Percentiles rank a stretch among this genome's conserved stretches.
Conservation (phyloP, 2,888 invertebrate species). For the Drosophila mulleri region DNA sequence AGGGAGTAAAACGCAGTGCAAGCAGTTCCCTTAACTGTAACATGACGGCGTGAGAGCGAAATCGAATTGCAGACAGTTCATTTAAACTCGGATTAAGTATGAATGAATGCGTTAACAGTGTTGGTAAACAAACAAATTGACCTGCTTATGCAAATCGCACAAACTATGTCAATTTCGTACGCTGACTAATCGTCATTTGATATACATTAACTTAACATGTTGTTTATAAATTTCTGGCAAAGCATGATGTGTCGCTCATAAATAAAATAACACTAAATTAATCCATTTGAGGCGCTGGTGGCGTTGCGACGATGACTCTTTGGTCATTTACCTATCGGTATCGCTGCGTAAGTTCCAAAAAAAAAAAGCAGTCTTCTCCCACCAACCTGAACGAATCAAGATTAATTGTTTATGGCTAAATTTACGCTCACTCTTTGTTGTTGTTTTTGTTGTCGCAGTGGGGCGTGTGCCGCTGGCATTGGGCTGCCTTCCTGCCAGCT, state of each 20-base stretch:
- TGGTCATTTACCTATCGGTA: constrained; percentile 72
- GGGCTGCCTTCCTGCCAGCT: constrained; percentile 14
- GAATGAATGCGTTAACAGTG: not conserved
- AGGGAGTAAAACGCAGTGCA: too few species aligned
- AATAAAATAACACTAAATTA: constrained; percentile 63
- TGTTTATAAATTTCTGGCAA: constrained; percentile 36
- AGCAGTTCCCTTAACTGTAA: too few species aligned
- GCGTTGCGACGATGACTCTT: constrained; percentile 41
- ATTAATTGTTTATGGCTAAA: constrained; percentile 60
- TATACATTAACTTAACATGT: constrained; percentile 43
- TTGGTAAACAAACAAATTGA: constrained; percentile 2
- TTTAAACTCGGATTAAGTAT: not conserved
- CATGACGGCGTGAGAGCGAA: not conserved
- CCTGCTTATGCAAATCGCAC: constrained; percentile 18
- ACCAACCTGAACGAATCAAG: constrained; percentile 60
- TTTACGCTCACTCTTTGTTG: constrained; percentile 19
- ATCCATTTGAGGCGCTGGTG: constrained; percentile 51
- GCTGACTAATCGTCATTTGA: constrained; percentile 38
- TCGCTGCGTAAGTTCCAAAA: constrained; percentile 37
- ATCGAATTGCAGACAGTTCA: not conserved
- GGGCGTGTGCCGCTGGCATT: constrained; percentile 41
- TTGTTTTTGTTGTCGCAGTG: constrained; percentile 25
- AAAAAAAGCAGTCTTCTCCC: constrained; percentile 3
- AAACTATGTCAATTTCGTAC: not conserved
- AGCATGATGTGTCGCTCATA: constrained; percentile 41